Base-by-base conservation (phyloP, 1,140 invertebrate genomes). In the Holcopasites calliopsidis region DNA sequence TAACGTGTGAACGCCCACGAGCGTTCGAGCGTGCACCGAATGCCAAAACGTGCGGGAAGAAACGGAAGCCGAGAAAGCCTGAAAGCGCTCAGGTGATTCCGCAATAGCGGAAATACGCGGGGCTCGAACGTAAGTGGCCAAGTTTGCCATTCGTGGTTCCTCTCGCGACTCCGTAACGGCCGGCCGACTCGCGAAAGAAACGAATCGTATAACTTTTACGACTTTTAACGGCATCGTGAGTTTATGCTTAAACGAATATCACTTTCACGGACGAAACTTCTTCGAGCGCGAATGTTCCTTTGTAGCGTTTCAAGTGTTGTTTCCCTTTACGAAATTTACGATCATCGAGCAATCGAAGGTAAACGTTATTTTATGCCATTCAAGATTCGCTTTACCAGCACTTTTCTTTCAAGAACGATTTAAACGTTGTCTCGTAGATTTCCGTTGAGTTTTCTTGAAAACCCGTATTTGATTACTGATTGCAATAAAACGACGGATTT, bases 1-100 rank as follows among this genome's bases (percentile, higher is more conserved):
- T 81, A 82, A 86, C 82, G 78, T 86, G 82, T 84, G 83, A 84
- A 80, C 84, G 82, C 71, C 76, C 83, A 82, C 66, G 82, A 74
- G 80, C 64, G 83, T 76, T 85, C 84, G 79, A 85, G 81, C 77
- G 76, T 81, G 65, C 71, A 49, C 71, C 79, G 77, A 78, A 81
- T 83, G 83, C 69, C 80, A 83, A 76, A 79, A 85, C 82, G 85
- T 84, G 85, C 77, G 75, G 77, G 55, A 74, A 74, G 61, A 76
- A n/a, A 66, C 65, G 73, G 73, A 76, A 52, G 72, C 75, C 72
- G 60, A 77, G 80, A 26, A 82, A 80, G 61, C 60, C 38, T 49
- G 60, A 71, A 72, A 66, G 62, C 61, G 38, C 35, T 40, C 52
- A 66, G 64, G 47, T 79, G 47, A 80, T 72, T 21, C 64, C 50